Conservation (phyloP, 2,888 invertebrate species). For the Isoperla grammatica region DNA sequence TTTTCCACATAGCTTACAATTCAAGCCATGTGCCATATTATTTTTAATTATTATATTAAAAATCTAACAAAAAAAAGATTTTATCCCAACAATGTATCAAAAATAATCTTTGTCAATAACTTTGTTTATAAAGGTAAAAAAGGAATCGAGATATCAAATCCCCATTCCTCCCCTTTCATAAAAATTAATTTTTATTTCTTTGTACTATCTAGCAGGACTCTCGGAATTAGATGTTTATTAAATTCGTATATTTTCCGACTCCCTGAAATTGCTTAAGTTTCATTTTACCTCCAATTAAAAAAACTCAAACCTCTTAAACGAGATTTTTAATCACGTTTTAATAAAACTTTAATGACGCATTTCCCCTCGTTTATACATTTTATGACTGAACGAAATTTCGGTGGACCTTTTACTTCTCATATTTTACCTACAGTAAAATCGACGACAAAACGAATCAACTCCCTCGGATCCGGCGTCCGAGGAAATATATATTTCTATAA, state of each 20-base stretch:
- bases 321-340: slow-evolving; percentile 22
- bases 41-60: slow-evolving; percentile 39
- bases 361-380: slow-evolving; percentile 25
- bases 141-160: slow-evolving; percentile 35
- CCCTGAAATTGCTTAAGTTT: slow-evolving; percentile 15
- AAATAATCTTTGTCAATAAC: slow-evolving; percentile 53
- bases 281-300: slow-evolving; percentile 27
- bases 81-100: slow-evolving; percentile 59
- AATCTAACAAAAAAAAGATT: slow-evolving; percentile 50
- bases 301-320: slow-evolving; percentile 24
- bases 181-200: slow-evolving; percentile 32
- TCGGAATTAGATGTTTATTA: slow-evolving; percentile 8
- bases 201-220: slow-evolving; percentile 34
- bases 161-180: slow-evolving; percentile 34
- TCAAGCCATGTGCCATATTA: slow-evolving; percentile 25
- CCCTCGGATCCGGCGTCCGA: neutral
- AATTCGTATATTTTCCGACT: slow-evolving; percentile 9
- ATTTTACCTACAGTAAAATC: slow-evolving; percentile 29
- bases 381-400: slow-evolving; percentile 30
- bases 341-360: slow-evolving; percentile 19
- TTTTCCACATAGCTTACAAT: slow-evolving; percentile 28
- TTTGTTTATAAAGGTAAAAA: slow-evolving; percentile 41
- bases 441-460: slow-evolving; percentile 23
- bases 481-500: neutral
- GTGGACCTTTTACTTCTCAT: slow-evolving; percentile 29